Conservation (phyloP, 2,797 vertebrate species). For the Periophthalmus magnuspinnatus region DNA sequence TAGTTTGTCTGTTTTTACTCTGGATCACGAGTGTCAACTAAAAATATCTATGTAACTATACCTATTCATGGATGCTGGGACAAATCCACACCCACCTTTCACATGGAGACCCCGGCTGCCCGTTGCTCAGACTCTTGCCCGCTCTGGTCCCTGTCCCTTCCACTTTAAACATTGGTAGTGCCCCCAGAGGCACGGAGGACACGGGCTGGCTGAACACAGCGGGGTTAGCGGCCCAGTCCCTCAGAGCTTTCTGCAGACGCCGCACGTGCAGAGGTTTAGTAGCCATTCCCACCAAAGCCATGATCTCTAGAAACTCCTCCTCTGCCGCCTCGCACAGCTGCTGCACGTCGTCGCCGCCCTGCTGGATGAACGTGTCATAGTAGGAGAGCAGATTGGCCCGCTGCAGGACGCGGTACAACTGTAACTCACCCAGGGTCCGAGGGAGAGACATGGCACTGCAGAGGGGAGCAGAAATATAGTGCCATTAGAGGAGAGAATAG, state of each 20-base stretch:
- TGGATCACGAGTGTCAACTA: too few species aligned
- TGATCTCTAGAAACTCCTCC: constrained; percentile 98
- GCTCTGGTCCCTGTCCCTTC: constrained; percentile 76
- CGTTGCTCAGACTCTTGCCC: constrained; percentile 85
- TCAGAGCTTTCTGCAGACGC: constrained; percentile 93
- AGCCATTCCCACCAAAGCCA: constrained; percentile 98
- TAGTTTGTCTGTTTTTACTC: too few species aligned
- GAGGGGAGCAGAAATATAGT: constrained; percentile 40
- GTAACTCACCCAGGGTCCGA: constrained; percentile 94
- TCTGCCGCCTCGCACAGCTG: constrained; percentile 97
- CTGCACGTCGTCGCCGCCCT: constrained; percentile 96
- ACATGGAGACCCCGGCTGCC: constrained; percentile 87
- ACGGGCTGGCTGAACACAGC: constrained; percentile 91
- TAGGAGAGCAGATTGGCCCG: constrained; percentile 94
- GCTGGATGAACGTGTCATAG: constrained; percentile 99
- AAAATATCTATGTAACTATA: too few species aligned
- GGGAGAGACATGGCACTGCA: constrained; percentile 85
- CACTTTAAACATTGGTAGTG: constrained; percentile 91
- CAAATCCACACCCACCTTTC: constrained; percentile 42
- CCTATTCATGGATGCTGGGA: too few species aligned
- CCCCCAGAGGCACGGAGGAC: constrained; percentile 80
- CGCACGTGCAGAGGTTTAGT: constrained; percentile 97
- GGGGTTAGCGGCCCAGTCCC: constrained; percentile 95
- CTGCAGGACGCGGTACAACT: constrained; percentile 95
- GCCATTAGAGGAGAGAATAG: too few species aligned